phyloP scores from a whole-genome alignment of 2,797 vertebrate species.

The Typhlichthys eigenmanni region DNA sequence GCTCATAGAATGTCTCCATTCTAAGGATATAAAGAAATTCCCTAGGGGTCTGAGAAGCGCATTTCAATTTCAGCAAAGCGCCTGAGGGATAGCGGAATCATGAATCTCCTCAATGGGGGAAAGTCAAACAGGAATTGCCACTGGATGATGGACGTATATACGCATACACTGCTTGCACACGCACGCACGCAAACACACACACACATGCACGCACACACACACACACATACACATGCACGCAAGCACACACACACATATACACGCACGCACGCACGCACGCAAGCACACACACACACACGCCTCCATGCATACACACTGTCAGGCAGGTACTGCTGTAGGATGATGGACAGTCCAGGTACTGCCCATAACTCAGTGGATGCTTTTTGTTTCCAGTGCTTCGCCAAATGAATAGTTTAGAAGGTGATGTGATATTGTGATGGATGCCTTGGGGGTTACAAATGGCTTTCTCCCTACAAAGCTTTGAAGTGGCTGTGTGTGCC shows the following conservation, averaged over 20 bases:
- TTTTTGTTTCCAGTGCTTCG: constrained; percentile 68
- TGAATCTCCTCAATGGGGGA: constrained; percentile 71
- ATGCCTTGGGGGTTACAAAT: constrained; percentile 66
- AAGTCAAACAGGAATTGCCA: constrained; percentile 65
- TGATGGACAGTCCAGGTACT: constrained; percentile 65
- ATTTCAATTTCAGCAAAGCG: constrained; percentile 76
- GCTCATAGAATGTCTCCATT: constrained; percentile 57
- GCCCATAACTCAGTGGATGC: constrained; percentile 71
- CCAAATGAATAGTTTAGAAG: constrained; percentile 76
- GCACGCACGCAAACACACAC: constrained; percentile 22
- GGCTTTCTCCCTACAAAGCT: constrained; percentile 66
- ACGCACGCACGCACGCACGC: not conserved
- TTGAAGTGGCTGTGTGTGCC: constrained; percentile 56
- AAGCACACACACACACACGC: constrained; percentile 6
- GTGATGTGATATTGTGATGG: constrained; percentile 68
- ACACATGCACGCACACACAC: constrained; percentile 12
- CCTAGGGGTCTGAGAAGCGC: constrained; percentile 56
- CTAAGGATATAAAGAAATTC: constrained; percentile 58
- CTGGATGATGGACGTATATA: constrained; percentile 50
- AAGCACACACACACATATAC: not conserved
- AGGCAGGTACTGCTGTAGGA: constrained; percentile 36
- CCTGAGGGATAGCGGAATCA: constrained; percentile 66
- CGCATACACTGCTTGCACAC: not conserved
- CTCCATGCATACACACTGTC: constrained; percentile 28
- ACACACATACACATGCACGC: not conserved